Evolutionary conservation across 2,797 vertebrate genomes (phyloP).

Genomic region (Thamnophis elegans): DNA sequence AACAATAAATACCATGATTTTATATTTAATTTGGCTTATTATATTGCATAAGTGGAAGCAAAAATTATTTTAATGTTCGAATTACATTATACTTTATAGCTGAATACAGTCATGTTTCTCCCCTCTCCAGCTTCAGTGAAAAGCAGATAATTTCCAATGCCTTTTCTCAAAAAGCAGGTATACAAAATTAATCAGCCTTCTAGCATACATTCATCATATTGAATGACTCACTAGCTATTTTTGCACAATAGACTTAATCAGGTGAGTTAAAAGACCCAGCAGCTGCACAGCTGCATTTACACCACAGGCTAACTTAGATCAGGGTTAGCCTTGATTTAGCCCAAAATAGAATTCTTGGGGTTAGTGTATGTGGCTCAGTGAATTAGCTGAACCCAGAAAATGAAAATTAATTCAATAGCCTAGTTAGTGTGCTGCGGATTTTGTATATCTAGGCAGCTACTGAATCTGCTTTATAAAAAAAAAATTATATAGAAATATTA

Average conservation of each 20-base stretch:
- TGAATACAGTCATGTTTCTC: neutral
- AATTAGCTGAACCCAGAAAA: neutral
- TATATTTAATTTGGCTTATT: constrained; percentile 41
- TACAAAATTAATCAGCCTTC: neutral
- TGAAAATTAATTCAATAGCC: neutral
- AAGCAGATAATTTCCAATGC: neutral
- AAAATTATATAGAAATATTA: neutral
- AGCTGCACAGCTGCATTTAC: neutral
- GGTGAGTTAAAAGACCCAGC: neutral
- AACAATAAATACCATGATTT: constrained; percentile 28
- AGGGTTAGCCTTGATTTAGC: neutral
- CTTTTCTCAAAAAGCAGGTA: neutral
- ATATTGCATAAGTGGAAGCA: neutral
- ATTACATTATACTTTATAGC: neutral
- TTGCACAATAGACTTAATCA: neutral
- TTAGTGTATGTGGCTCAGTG: neutral
- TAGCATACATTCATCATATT: neutral
- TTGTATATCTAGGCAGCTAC: neutral
- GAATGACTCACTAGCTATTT: neutral
- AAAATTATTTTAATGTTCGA: constrained; percentile 2
- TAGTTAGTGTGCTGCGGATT: neutral
- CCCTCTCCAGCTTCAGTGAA: neutral
- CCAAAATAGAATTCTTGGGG: neutral
- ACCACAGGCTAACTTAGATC: neutral
- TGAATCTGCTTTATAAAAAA: neutral